A percentile compares a stretch with the other conserved stretches of the same genome.
Conservation (phyloP, 2,888 invertebrate species). For the Tiliacea citrago region DNA sequence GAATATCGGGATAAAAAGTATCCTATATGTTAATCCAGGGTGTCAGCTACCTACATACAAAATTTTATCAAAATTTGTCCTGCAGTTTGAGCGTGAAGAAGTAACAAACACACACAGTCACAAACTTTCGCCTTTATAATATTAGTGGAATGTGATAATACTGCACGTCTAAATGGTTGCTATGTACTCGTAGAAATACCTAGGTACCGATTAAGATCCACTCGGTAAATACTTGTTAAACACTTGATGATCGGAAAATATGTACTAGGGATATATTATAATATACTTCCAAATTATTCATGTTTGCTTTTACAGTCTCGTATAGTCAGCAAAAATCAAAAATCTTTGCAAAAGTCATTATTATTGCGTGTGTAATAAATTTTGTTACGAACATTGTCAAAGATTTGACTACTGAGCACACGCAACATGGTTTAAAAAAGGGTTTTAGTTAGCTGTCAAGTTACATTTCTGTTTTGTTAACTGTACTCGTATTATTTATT, state of each 20-base stretch:
- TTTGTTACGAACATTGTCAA: not conserved
- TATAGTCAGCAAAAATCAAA: conserved; percentile 2
- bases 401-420: not conserved
- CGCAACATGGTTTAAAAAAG: conserved; percentile 21
- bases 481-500: conserved; percentile 44
- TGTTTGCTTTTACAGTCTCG: not conserved
- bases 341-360: conserved; percentile 1
- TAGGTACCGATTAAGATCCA: conserved; percentile 9
- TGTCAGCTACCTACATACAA: too few relatives aligned
- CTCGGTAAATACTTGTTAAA: conserved; percentile 36
- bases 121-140: too few relatives aligned
- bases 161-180: conserved; percentile 23
- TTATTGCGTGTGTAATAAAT: not conserved
- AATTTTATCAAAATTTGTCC: too few relatives aligned
- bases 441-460: not conserved
- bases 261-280: not conserved
- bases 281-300: not conserved
- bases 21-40: too few relatives aligned
- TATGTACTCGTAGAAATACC: too few relatives aligned
- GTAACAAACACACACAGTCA: too few relatives aligned
- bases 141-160: too few relatives aligned
- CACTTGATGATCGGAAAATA: conserved; percentile 37
- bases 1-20: too few relatives aligned
- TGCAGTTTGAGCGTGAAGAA: too few relatives aligned
- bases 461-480: conserved; percentile 1